phyloP scores from a whole-genome alignment of 2,113 vertebrate genomes.

The Chroicocephalus ridibundus region DNA sequence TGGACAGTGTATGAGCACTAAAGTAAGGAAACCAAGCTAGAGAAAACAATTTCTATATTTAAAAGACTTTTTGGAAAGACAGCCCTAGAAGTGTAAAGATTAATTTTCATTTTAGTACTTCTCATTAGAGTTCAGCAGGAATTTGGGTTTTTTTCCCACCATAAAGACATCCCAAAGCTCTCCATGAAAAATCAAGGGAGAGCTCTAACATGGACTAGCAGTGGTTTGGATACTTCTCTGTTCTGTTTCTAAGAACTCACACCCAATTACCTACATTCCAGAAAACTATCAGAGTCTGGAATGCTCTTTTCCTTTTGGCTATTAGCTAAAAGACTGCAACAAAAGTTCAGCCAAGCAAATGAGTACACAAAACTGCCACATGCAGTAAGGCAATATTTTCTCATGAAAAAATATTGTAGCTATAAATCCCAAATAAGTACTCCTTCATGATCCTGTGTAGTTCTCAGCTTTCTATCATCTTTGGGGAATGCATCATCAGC shows the following conservation, averaged over 20 bases:
- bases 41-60: neutral
- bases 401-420: neutral
- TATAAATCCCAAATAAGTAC: neutral
- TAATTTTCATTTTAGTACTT: neutral
- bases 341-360: neutral
- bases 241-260: neutral
- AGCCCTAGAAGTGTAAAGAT: neutral
- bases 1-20: neutral
- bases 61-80: neutral
- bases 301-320: neutral
- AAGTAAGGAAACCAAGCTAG: neutral
- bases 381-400: neutral
- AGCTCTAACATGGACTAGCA: neutral
- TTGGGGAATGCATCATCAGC: neutral
- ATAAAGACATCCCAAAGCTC: neutral
- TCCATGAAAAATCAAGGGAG: neutral
- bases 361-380: neutral
- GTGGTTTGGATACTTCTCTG: neutral
- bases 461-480: neutral
- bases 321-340: neutral
- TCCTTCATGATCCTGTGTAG: neutral
- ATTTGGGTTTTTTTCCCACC: fast-evolving
- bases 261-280: neutral
- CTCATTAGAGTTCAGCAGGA: neutral
- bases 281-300: neutral